Base-by-base conservation (phyloP, 2,797 vertebrate species). In the Poeciliopsis turneri region DNA sequence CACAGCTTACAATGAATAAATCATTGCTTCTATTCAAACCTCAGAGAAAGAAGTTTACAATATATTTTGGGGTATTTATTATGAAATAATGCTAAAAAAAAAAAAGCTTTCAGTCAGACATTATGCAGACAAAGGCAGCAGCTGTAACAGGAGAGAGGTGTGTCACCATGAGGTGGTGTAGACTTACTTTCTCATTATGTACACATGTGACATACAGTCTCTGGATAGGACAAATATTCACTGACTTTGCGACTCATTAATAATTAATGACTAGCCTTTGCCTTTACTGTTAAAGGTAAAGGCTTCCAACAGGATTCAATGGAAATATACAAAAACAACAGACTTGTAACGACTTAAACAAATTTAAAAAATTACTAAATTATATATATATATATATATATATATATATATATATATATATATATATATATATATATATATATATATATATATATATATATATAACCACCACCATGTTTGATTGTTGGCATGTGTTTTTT, bases 181-280 rank as follows among this genome's bases (percentile, higher is more conserved):
- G 84, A 78, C 89, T 94, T 94, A 92, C 92, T 89, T 72, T 85
- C 77, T 89, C 80, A 79, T 84, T 79, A 82, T 18, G 69, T 78
- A 72, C 77, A 75, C 81, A 81, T 46, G 64, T 82, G 75, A 76
- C 69, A 70, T 28, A 71, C 49, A 71, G 64, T 70, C 69, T 69
- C 47, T 72, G 46, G n/a, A 77, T 79, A 72, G 2, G 20, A 41
- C 25, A 70, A 53, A 64, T 74, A 68, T 79, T 78, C 5, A 68
- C 39, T 49, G 53, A 75, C 25, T 76, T 70, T 72, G 16, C 79
- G 6, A 61, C 47, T 25, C 43, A 41, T 66, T 1, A 72, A 61
- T 9, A 33, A 39, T 15, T 70, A 39, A 39, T 7, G 39, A 39
- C 39, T 39, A 7, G 39, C 39, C 39, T 1, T 41, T 41, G 1